These are phyloP conservation scores for Etheostoma cragini DNA, from an alignment of 2,113 vertebrate species.

Conservation along the genomic window DNA sequence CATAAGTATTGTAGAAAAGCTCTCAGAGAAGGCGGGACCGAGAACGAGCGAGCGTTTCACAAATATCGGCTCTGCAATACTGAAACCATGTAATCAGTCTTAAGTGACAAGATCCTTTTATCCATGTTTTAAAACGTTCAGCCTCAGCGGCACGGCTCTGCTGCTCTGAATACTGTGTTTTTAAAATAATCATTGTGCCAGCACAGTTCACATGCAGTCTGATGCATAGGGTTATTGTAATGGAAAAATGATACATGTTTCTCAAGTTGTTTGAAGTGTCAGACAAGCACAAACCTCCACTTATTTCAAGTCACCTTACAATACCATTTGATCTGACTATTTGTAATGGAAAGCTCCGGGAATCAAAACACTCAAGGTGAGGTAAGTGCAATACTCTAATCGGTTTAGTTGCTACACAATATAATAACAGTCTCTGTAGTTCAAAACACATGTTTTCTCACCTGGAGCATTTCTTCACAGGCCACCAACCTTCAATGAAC, in stretches of 20 bases:
- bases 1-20: background rate
- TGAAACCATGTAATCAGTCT: constrained; percentile 53
- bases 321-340: background rate
- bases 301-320: background rate
- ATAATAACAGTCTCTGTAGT: background rate
- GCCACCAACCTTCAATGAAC: background rate
- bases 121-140: constrained; percentile 26
- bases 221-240: background rate
- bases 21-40: constrained; percentile 3
- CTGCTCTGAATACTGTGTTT: background rate
- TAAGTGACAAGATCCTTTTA: constrained; percentile 50
- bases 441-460: background rate
- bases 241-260: background rate
- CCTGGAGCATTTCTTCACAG: background rate
- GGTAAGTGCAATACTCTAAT: background rate
- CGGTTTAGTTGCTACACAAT: background rate
- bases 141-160: constrained; percentile 5
- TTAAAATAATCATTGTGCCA: constrained; percentile 24
- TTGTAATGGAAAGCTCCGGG: background rate
- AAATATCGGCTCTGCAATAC: constrained; percentile 10
- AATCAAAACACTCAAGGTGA: constrained; percentile 7
- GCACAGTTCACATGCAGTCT: background rate
- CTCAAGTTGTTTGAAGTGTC: background rate
- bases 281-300: background rate
- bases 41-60: constrained; percentile 9